Evolutionary conservation across 2,113 vertebrate species (phyloP), one percentile per base, ranked within the genome.

Genomic region (Myiozetetes cayanensis): DNA sequence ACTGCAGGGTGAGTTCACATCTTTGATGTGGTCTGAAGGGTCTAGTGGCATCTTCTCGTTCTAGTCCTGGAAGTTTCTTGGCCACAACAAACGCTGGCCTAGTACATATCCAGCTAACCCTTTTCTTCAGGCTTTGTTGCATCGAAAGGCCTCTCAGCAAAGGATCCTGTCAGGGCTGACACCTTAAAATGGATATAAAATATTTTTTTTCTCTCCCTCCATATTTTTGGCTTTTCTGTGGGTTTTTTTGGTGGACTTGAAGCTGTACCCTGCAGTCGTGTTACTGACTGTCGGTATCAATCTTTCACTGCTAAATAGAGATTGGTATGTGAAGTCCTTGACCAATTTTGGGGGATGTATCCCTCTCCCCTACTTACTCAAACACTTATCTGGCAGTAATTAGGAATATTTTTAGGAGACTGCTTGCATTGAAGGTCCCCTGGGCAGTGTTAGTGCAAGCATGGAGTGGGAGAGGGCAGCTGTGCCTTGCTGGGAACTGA

Each of bases 401-500:
- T 25, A 53, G 27, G 35, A 13, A 4, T 8, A 14, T 11, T 39
- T 56, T 33, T 9, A 44, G n/a, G 23, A 58, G 31, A 8, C 14
- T n/a, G 71, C 22, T 33, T 21, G 49, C 12, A 4, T 7, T n/a
- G 43, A 31, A 59, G 46, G 22, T 14, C n/a, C 14, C 13, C 2
- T 1, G 39, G 28, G 49, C 37, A 81, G 65, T 6, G 6, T 0
- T 1, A 41, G 43, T 3, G 10, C 39, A 71, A 19, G 37, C 4
- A 7, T 2, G 14, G 61, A 61, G 6, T 1, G 0, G 65, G 30
- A 52, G 13, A 53, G 37, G 24, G 81, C 12, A 49, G 50, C 47
- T 1, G 1, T 23, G 53, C 12, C 27, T 24, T 1, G 0, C 9
- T 1, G 1, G 77, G 43, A 23, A n/a, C 63, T 65, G 53, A 25